These are phyloP conservation scores for Oncorhynchus masou DNA, from an alignment of 2,113 vertebrate species.

Conservation along the genomic window DNA sequence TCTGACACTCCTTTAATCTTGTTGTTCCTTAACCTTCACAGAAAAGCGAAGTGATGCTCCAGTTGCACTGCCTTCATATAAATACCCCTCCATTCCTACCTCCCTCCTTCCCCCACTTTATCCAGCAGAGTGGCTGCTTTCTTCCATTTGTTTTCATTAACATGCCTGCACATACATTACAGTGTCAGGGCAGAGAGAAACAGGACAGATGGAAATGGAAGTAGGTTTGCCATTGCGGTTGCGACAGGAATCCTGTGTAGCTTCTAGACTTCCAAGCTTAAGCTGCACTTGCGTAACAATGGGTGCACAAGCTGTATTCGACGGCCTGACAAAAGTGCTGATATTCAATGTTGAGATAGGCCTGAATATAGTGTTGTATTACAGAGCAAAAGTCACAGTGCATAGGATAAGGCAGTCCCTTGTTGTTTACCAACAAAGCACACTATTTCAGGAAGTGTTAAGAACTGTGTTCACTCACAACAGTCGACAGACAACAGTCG, in stretches of 20 bases:
- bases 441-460: too few relatives aligned
- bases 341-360: neutral
- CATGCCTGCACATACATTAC: conserved; percentile 38
- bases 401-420: neutral
- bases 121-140: conserved; percentile 37
- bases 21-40: conserved; percentile 69
- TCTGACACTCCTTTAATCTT: conserved; percentile 75
- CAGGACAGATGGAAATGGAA: conserved; percentile 28
- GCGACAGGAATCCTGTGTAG: conserved; percentile 7
- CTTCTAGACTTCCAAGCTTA: too few relatives aligned
- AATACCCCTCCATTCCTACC: conserved; percentile 27
- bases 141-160: conserved; percentile 70
- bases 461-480: too few relatives aligned
- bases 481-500: neutral
- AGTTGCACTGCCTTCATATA: conserved; percentile 55
- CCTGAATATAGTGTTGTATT: neutral
- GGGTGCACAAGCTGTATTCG: neutral
- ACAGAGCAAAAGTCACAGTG: neutral
- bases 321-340: neutral
- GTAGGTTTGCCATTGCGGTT: conserved; percentile 15
- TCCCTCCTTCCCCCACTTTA: conserved; percentile 42
- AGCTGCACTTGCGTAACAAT: neutral
- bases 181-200: conserved; percentile 29
- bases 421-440: too few relatives aligned
- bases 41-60: conserved; percentile 41